A percentile compares a stretch with the other conserved stretches of the same genome.
phyloP scores from a whole-genome alignment of 1,140 invertebrate genomes.

The Trachymyrmex cornetzi region DNA sequence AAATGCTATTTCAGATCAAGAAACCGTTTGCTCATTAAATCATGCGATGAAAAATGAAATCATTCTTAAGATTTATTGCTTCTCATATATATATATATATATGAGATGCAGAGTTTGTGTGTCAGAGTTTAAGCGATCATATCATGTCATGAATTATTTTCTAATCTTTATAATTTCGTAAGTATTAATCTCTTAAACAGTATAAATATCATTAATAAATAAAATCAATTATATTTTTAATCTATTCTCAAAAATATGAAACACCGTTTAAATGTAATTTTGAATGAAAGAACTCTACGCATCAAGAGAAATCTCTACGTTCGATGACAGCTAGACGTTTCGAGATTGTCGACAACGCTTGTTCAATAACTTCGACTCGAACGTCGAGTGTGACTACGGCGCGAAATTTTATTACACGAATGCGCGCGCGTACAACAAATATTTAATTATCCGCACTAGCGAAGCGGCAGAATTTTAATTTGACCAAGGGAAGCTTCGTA shows the following conservation, averaged over 20 bases:
- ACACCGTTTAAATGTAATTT: conserved; percentile 6
- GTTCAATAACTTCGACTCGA: conserved; percentile 21
- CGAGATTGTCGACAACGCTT: not conserved
- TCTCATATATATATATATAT: no score
- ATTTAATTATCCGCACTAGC: conserved; percentile 58
- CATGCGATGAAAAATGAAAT: not conserved
- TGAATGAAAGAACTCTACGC: not conserved
- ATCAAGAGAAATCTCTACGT: not conserved
- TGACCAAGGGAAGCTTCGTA: not conserved
- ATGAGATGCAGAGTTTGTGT: not conserved
- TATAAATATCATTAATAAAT: not conserved
- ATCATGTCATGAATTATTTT: not conserved
- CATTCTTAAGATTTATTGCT: not conserved
- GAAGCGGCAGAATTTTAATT: conserved; percentile 64
- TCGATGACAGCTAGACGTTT: not conserved
- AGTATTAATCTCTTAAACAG: not conserved
- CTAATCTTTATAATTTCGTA: not conserved
- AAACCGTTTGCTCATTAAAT: not conserved
- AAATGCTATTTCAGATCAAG: conserved; percentile 2
- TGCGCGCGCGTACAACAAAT: conserved; percentile 38
- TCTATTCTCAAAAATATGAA: not conserved
- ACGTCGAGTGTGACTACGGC: not conserved
- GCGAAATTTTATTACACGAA: conserved; percentile 40
- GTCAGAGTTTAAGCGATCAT: not conserved
- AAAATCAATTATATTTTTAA: not conserved